Base-by-base conservation (phyloP, 92 coral and sea anemone genomes). In the Phymanthus crucifer region DNA sequence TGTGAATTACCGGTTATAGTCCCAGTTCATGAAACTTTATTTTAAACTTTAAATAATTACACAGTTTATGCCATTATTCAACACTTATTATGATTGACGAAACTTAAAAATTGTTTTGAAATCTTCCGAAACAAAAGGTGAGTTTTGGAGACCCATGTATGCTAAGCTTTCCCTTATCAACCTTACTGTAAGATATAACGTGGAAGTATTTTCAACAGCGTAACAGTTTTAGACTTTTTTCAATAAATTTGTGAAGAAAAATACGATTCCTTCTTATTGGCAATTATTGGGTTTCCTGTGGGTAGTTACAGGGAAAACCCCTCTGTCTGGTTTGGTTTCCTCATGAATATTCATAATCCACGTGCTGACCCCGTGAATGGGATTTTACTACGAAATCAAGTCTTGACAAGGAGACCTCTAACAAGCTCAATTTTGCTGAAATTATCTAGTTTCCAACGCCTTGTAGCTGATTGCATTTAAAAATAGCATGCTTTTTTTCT, bases 281-380 rank as follows among this genome's bases (percentile, higher is more conserved):
- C n/a, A 57, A 57, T 5, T 6, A 4, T 38, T 76, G 80, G 80
- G 80, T 29, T 76, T 32, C 80, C 81, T 77, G 48, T 64, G 72
- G 33, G 6, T 29, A n/a, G 5, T 23, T 32, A 50, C 76, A 83
- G 82, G 81, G 87, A 37, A 75, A 75, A 83, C 70, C 81, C 87
- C 87, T 29, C 31, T 34, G 71, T 70, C 56, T 73, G 40, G 48
- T 23, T 43, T 40, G 32, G 26, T 34, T 43, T 35, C 4, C 83
- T 72, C 34, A 71, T 79, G 68, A 79, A 67, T 57, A 88, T 88
- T 88, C 86, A 84, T 75, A 58, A 23, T 70, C 58, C 94, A 92
- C 97, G 97, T 92, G 97, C 75, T 52, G 45, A 56, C 79, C 78
- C 88, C 97, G 91, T 92, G 94, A 79, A 82, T 83, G 97, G 90